Evolutionary conservation across 2,797 vertebrate species (phyloP).

Genomic region (Sternarchorhynchus goeldii): DNA sequence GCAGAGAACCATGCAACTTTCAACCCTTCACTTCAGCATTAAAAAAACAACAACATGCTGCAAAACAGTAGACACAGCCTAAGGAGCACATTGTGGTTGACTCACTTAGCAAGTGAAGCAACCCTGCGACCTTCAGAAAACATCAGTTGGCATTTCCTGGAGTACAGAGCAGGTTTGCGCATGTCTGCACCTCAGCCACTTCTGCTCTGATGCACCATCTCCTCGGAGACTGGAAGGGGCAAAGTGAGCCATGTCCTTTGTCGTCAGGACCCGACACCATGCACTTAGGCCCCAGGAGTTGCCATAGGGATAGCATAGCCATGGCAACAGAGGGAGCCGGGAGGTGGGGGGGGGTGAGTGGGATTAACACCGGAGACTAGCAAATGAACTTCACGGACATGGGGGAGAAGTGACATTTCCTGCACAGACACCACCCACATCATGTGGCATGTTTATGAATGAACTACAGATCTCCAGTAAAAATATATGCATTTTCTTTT

Average conservation of each 20-base stretch:
- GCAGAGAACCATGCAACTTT: not conserved
- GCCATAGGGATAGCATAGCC: slow-evolving; percentile 83
- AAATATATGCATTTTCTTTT: no score
- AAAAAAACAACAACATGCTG: no score
- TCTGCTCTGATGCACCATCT: slow-evolving; percentile 61
- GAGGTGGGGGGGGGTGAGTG: slow-evolving; percentile 61
- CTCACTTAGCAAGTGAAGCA: no score
- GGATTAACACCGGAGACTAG: slow-evolving; percentile 71
- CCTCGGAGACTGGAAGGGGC: slow-evolving; percentile 60
- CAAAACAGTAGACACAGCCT: no score
- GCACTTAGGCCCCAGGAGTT: slow-evolving; percentile 73
- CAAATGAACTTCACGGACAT: slow-evolving; percentile 67
- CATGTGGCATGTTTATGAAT: slow-evolving; percentile 36
- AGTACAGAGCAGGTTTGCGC: no score
- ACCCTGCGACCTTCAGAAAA: no score
- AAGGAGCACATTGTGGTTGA: no score
- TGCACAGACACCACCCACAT: slow-evolving; percentile 39
- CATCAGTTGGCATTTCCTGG: no score
- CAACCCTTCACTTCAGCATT: no score
- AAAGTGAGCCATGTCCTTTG: slow-evolving; percentile 71
- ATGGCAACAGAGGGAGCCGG: slow-evolving; percentile 75
- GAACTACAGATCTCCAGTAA: slow-evolving; percentile 3
- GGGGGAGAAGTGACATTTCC: slow-evolving; percentile 63
- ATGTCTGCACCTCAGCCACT: not conserved
- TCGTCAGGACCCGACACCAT: slow-evolving; percentile 70